Percentiles rank a stretch among this genome's conserved stretches.
These are phyloP conservation scores for Luscinia luscinia DNA, from an alignment of 2,797 vertebrate genomes.

Conservation along the genomic window DNA sequence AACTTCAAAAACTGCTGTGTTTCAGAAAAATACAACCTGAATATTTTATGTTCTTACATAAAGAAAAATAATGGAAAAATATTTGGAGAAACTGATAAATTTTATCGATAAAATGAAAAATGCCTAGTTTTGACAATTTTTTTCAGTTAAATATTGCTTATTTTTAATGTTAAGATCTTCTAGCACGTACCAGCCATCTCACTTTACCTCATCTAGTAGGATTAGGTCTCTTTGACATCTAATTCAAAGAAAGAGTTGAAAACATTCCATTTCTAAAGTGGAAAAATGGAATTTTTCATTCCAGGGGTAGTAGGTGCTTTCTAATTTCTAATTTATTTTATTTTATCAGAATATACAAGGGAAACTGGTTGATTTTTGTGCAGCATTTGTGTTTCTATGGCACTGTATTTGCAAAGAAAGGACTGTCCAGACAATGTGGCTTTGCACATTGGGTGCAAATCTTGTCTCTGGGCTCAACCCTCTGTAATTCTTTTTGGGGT, in stretches of 20 bases:
- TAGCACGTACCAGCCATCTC: not conserved
- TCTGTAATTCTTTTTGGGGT: not conserved
- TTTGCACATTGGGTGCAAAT: fast-evolving
- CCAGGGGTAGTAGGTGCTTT: not conserved
- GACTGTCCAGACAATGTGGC: fast-evolving
- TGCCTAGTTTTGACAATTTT: not conserved
- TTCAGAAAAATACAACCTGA: not conserved
- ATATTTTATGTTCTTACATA: not conserved
- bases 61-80: not conserved
- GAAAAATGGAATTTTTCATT: not conserved
- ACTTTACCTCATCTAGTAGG: not conserved
- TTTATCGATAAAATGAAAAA: not conserved
- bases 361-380: not conserved
- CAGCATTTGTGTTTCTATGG: not conserved
- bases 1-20: not conserved
- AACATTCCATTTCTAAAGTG: not conserved
- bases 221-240: not conserved
- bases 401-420: not conserved
- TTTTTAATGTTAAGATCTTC: not conserved
- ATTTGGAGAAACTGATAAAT: not conserved
- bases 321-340: not conserved
- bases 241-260: not conserved
- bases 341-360: not conserved
- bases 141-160: not conserved
- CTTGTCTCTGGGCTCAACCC: not conserved